A percentile compares a stretch with the other conserved stretches of the same genome.
Conservation (phyloP, 2,888 invertebrate genomes). For the Cactoblastis cactorum region DNA sequence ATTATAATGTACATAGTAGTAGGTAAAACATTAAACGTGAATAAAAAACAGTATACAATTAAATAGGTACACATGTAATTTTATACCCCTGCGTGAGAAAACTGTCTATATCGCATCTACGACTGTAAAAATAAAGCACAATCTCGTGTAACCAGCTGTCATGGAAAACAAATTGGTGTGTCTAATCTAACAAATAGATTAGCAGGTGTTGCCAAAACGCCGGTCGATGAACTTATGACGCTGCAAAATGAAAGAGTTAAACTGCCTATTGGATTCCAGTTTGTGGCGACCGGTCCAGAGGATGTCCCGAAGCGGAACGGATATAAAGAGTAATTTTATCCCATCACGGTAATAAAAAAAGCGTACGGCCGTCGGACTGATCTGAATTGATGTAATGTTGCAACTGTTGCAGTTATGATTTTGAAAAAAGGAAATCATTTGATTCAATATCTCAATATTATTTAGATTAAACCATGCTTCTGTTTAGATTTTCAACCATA, state of each 20-base stretch:
- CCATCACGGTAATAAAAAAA: background rate
- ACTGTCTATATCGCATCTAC: too few species aligned
- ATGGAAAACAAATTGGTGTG: background rate
- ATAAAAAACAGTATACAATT: too few species aligned
- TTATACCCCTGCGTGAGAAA: too few species aligned
- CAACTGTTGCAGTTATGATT: too few species aligned
- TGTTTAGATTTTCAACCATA: background rate
- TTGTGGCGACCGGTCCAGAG: slow-evolving; percentile 34
- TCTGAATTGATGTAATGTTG: slow-evolving; percentile 10
- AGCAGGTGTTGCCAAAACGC: slow-evolving; percentile 25
- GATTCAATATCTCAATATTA: background rate
- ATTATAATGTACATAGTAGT: too few species aligned
- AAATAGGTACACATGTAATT: background rate
- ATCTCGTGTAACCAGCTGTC: background rate
- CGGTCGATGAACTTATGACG: slow-evolving; percentile 31
- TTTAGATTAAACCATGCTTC: background rate
- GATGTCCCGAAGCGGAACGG: slow-evolving; percentile 33
- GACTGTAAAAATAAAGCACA: background rate
- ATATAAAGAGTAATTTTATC: slow-evolving; percentile 15
- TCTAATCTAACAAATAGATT: slow-evolving; percentile 15
- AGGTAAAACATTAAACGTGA: too few species aligned
- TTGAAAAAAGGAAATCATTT: too few species aligned
- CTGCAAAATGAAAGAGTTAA: slow-evolving; percentile 26
- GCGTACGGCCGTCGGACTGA: slow-evolving; percentile 1
- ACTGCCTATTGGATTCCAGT: slow-evolving; percentile 34